phyloP scores from a whole-genome alignment of 2,888 invertebrate species.

The Bimastos eiseni region DNA sequence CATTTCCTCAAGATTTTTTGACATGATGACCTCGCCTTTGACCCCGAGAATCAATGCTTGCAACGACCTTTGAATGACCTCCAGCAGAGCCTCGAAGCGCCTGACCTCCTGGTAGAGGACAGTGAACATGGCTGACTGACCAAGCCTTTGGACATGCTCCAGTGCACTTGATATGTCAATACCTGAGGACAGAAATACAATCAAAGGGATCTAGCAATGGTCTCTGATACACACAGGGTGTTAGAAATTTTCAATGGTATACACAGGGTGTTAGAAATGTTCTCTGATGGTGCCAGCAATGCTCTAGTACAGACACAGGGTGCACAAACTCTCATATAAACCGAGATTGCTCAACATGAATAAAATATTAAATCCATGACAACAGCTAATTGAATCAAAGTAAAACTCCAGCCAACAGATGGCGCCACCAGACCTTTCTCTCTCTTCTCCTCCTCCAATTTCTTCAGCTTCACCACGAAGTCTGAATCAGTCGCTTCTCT shows the following conservation, averaged over 20 bases:
- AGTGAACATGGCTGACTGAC: conserved; percentile 58
- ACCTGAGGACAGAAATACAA: background rate
- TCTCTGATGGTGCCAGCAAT: background rate
- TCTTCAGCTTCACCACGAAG: background rate
- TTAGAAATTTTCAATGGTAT: background rate
- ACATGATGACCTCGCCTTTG: conserved; percentile 61
- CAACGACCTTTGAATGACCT: conserved; percentile 53
- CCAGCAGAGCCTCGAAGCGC: conserved; percentile 57
- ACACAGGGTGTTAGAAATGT: background rate
- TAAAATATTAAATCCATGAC: background rate
- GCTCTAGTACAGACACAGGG: too few relatives aligned
- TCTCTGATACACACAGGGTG: background rate
- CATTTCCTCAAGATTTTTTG: conserved; percentile 57
- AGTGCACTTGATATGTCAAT: conserved; percentile 17
- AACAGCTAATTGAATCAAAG: background rate
- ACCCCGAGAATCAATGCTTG: conserved; percentile 50
- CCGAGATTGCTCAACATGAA: background rate
- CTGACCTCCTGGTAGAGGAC: conserved; percentile 61
- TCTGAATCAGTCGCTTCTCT: background rate
- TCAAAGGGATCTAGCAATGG: background rate
- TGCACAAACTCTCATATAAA: too few relatives aligned
- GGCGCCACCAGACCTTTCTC: conserved; percentile 17
- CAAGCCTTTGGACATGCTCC: conserved; percentile 32
- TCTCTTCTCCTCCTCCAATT: background rate
- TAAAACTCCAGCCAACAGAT: background rate